Evolutionary conservation across 1,140 invertebrate species (phyloP).

Genomic region (Brachionus calyciflorus): DNA sequence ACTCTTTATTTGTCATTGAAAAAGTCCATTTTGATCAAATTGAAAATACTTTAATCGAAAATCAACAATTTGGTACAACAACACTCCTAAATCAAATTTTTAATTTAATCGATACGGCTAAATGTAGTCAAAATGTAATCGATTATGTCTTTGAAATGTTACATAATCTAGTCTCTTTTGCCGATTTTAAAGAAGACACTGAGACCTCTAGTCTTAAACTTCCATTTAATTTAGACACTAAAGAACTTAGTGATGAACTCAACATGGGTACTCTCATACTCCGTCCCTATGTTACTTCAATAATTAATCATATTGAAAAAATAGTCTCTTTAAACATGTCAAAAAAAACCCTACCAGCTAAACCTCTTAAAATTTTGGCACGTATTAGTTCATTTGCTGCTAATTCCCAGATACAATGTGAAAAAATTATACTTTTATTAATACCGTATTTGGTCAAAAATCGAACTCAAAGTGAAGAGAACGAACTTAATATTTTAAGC

Average conservation of each 20-base stretch:
- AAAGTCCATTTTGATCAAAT: constrained; percentile 50
- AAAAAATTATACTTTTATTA: constrained; percentile 35
- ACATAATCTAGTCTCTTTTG: constrained; percentile 42
- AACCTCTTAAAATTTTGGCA: constrained; percentile 75
- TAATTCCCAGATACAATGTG: constrained; percentile 25
- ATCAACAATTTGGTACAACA: neutral
- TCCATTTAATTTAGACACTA: neutral
- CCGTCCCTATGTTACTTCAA: constrained; percentile 69
- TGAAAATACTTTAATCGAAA: neutral
- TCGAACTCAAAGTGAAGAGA: constrained; percentile 38
- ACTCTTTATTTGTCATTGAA: constrained; percentile 26
- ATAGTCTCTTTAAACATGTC: constrained; percentile 62
- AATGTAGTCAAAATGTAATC: constrained; percentile 30
- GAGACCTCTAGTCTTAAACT: constrained; percentile 7
- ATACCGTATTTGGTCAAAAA: constrained; percentile 42
- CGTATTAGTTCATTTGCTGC: constrained; percentile 53
- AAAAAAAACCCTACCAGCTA: constrained; percentile 64
- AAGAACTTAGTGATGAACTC: neutral
- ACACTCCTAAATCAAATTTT: neutral
- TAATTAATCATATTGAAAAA: constrained; percentile 71
- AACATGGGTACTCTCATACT: constrained; percentile 74
- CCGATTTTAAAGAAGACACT: constrained; percentile 34
- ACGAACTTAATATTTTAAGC: constrained; percentile 26
- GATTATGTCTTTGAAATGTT: constrained; percentile 25
- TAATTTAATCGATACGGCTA: constrained; percentile 12